Base-by-base conservation (phyloP, 2,113 vertebrate species). In the Phrynosoma blainvillii region DNA sequence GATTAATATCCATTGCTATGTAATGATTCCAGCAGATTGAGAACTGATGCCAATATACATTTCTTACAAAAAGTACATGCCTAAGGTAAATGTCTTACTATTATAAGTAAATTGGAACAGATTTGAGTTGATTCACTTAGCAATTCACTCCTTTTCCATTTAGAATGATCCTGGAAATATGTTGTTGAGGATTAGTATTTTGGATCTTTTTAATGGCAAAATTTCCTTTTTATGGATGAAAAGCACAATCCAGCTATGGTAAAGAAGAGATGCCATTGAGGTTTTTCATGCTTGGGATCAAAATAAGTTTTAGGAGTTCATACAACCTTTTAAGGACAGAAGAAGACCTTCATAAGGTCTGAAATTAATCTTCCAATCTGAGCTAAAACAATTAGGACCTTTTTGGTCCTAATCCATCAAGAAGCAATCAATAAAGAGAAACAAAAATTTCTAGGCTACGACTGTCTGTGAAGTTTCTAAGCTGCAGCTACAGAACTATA, bases 1-100 rank as follows among this genome's bases (percentile, higher is more conserved):
- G 89, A 94, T 93, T 89, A 94, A 94, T 82, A 66, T 91, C 88
- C 79, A 86, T 89, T 92, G 92, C 87, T 30, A 89, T 87, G 93
- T 91, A 88, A 90, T 93, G 73, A 89, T 70, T 83, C 83, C 3
- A 84, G 88, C 74, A 90, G 92, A 88, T 90, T 84, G 89, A 88
- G 94, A 92, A 42, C 82, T 88, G 79, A 42, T 42, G 76, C 90
- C 30, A 91, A 88, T 70, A 88, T 42, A 80, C 71, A 86, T 78
- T 90, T 88, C 84, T 82, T 18, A 56, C 65, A 74, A n/a, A 82
- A 88, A 76, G n/a, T 82, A 68, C 71, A 91, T 42, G 85, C 8
- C 40, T 90, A 84, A 94, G 90, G 95, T n/a, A 86, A 91, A 87
- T 84, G 87, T 91, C 40, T 30, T 87, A 65, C 65, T 88, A 76